phyloP scores from a whole-genome alignment of 2,797 vertebrate species.

The Sebastes baramenuke region DNA sequence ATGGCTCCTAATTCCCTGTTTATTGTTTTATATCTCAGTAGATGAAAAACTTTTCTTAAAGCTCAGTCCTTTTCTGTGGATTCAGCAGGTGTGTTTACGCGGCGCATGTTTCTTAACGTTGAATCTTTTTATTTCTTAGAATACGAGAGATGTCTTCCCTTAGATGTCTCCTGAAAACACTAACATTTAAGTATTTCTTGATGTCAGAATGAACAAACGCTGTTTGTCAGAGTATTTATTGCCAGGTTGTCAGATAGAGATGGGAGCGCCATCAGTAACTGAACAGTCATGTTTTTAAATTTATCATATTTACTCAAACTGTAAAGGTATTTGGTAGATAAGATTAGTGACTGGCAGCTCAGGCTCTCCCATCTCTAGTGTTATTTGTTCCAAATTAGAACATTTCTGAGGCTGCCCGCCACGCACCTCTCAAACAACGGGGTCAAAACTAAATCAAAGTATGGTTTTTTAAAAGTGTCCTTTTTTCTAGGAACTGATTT shows the following conservation, averaged over 20 bases:
- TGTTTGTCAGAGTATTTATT: conserved; percentile 74
- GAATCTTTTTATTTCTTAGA: conserved; percentile 40
- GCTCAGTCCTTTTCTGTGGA: conserved; percentile 28
- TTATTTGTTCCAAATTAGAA: conserved; percentile 76
- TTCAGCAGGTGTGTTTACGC: conserved; percentile 70
- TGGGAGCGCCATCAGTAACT: conserved; percentile 37
- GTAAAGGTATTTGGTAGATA: conserved; percentile 3
- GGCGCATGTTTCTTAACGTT: conserved; percentile 59
- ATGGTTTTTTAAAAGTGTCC: conserved; percentile 83
- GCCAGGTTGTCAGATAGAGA: conserved; percentile 59
- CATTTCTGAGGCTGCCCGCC: conserved; percentile 46
- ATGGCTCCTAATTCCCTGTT: not conserved
- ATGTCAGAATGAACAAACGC: conserved; percentile 73
- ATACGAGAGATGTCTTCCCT: conserved; percentile 68
- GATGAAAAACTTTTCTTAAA: not conserved
- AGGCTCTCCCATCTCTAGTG: conserved; percentile 51
- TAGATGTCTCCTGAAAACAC: conserved; percentile 55
- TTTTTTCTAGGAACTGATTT: conserved; percentile 86
- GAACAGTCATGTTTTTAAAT: conserved; percentile 10
- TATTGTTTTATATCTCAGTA: not conserved
- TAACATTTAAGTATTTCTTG: conserved; percentile 62
- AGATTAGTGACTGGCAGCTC: conserved; percentile 25
- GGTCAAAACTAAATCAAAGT: conserved; percentile 67
- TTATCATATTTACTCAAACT: not conserved
- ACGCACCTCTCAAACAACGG: conserved; percentile 52